Percentiles rank a stretch among this genome's conserved stretches.
Conservation (phyloP, 2,888 invertebrate genomes). For the Tetranychus truncatus region DNA sequence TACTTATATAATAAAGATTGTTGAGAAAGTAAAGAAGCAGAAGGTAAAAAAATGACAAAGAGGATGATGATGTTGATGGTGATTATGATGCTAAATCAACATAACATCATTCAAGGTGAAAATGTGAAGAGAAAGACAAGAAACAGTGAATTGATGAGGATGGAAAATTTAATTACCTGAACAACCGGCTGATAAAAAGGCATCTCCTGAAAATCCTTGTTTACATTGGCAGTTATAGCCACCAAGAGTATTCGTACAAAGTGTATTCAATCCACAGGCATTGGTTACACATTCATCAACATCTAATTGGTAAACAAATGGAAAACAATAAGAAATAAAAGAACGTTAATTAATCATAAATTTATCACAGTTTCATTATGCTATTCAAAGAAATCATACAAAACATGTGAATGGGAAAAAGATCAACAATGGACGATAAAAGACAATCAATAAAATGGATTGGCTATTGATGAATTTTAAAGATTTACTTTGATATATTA, state of each 20-base stretch:
- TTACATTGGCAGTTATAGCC: conserved; percentile 35
- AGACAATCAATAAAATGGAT: not conserved
- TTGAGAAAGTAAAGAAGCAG: not conserved
- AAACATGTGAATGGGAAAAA: too few relatives aligned
- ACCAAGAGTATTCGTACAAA: conserved; percentile 21
- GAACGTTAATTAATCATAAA: conserved; percentile 4
- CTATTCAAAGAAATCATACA: too few relatives aligned
- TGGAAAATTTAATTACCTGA: not conserved
- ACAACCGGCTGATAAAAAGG: conserved; percentile 31
- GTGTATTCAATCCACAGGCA: conserved; percentile 22
- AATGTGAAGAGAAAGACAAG: not conserved
- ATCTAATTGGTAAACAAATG: conserved; percentile 36
- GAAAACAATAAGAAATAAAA: conserved; percentile 28
- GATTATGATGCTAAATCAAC: not conserved
- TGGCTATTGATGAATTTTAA: too few relatives aligned
- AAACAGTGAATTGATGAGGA: not conserved
- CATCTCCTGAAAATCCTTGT: conserved; percentile 75
- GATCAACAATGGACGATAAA: not conserved
- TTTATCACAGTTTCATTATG: too few relatives aligned
- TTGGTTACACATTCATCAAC: conserved; percentile 34
- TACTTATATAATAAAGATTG: not conserved
- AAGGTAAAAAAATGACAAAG: not conserved
- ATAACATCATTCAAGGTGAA: not conserved
- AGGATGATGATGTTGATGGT: not conserved
- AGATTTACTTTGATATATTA: too few relatives aligned